These are phyloP conservation scores for Archips xylosteana DNA, from an alignment of 2,888 invertebrate species.

Conservation along the genomic window DNA sequence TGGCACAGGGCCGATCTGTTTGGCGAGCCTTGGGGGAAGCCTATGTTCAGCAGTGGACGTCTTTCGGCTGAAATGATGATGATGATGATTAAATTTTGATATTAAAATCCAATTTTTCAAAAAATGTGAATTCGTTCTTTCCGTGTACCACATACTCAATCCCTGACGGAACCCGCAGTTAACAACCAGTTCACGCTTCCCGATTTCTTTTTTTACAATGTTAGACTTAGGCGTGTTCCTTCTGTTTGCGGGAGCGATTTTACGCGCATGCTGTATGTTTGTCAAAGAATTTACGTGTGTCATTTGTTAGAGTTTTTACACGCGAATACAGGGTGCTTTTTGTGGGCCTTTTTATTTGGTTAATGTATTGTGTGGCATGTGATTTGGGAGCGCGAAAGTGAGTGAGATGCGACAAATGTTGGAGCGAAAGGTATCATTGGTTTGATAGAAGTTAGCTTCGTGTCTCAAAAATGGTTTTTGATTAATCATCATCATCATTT, in stretches of 20 bases:
- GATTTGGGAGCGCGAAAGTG: not conserved
- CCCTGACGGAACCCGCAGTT: not conserved
- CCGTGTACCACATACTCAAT: no score
- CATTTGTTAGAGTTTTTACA: constrained; percentile 14
- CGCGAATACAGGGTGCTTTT: not conserved
- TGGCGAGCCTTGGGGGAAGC: no score
- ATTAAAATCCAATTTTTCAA: no score
- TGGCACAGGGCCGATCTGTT: no score
- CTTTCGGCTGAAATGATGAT: no score
- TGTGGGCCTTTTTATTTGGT: constrained; percentile 5
- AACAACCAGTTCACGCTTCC: not conserved
- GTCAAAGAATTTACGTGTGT: constrained; percentile 19
- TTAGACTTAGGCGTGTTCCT: constrained; percentile 9
- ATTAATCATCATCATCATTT: no score
- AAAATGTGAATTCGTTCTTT: no score
- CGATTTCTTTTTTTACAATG: constrained; percentile 19
- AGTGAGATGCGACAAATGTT: not conserved
- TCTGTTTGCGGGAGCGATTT: constrained; percentile 25
- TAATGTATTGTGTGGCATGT: not conserved
- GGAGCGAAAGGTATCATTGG: not conserved
- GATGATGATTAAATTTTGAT: no score
- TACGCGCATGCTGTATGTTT: constrained; percentile 34
- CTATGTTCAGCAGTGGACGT: no score
- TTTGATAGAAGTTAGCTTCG: no score
- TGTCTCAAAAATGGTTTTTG: no score